Evolutionary conservation across 2,888 invertebrate species (phyloP), one percentile per base, ranked within the genome.

Genomic region (Mactromeris polynyma): DNA sequence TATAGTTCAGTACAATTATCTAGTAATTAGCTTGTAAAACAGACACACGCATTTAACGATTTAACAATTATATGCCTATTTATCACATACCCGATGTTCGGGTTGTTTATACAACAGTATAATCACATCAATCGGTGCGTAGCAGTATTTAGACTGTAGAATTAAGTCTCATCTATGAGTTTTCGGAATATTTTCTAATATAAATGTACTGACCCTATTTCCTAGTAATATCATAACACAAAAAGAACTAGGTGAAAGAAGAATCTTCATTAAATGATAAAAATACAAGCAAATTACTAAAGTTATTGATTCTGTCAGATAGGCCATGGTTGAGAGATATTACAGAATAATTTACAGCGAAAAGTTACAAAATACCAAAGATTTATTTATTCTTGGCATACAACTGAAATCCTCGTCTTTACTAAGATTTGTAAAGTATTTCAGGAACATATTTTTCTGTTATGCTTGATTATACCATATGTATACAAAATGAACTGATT

Each of bases 231-330:
- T 46, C 3, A 11, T 46, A 17, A 14, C 11, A 46, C 46, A 26
- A n/a, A 64, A 26, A 21, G 11, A 64, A 64, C 58, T 64, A 64
- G 58, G n/a, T 64, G n/a, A 64, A 26, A 9, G 9, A 64, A 64
- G 3, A 64, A n/a, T 9, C 58, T 11, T 64, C 6, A 64, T 64
- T 64, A 64, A 64, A 26, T n/a, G 58, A 64, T 64, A 64, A 26
- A 64, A 26, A 2, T 2, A 26, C 14, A 26, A 26, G 26, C 26
- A 64, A 64, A 64, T 64, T 4, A 26, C 26, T 64, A 26, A n/a
- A 64, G 26, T 64, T n/a, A 64, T 64, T 64, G 58, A 64, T 64
- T 64, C 58, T 64, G 58, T 64, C 58, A 64, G 58, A n/a, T 26
- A 64, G n/a, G 58, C 26, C 58, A 21, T 26, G 58, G 26, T 64